A percentile compares a stretch with the other conserved stretches of the same genome.
Conservation (phyloP, 1,140 invertebrate genomes). For the Drosophila pectinifera region DNA sequence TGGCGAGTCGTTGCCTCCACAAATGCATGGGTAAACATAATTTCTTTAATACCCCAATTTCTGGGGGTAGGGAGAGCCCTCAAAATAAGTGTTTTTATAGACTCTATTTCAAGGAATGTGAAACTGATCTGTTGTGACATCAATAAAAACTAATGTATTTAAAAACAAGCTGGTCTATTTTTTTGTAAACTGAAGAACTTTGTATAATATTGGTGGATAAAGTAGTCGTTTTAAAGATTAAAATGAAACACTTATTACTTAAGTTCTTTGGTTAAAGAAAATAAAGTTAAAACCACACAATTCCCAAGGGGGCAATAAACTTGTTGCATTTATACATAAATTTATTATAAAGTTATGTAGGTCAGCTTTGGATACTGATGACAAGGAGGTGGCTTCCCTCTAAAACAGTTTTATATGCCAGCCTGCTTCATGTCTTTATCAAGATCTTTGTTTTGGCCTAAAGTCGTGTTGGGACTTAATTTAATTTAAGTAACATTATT, state of each 20-base stretch:
- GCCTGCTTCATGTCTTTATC: neutral
- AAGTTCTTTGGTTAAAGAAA: neutral
- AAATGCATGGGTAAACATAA: slow-evolving; percentile 35
- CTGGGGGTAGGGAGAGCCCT: neutral
- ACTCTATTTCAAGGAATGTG: neutral
- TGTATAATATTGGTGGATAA: too few relatives aligned
- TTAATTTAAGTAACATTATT: neutral
- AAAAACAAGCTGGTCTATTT: neutral
- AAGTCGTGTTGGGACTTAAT: neutral
- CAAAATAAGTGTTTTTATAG: neutral
- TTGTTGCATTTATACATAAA: too few relatives aligned
- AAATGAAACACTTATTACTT: neutral
- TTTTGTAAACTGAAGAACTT: too few relatives aligned
- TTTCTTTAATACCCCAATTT: slow-evolving; percentile 15
- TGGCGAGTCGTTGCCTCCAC: slow-evolving; percentile 12
- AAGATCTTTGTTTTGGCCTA: neutral
- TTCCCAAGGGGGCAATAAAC: neutral
- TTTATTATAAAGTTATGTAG: too few relatives aligned
- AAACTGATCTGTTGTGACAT: neutral
- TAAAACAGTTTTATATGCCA: neutral
- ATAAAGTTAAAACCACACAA: neutral
- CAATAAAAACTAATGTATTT: neutral
- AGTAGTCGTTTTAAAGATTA: neutral
- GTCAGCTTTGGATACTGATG: too few relatives aligned
- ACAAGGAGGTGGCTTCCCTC: neutral